Percentiles rank a stretch among this genome's conserved stretches.
phyloP scores from a whole-genome alignment of 2,797 vertebrate genomes.

The Alosa sapidissima region DNA sequence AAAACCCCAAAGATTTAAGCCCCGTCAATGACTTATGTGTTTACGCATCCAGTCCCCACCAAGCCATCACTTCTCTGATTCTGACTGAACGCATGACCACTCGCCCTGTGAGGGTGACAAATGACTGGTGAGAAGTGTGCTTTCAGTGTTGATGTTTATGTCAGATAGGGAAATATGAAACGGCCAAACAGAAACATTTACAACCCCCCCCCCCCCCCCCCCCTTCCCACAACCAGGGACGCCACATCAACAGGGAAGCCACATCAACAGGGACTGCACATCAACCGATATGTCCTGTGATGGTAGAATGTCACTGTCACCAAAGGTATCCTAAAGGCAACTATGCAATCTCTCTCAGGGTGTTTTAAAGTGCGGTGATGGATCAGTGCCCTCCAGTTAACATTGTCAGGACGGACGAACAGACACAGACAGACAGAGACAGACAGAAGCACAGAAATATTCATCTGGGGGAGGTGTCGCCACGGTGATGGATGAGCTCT shows the following conservation, averaged over 20 bases:
- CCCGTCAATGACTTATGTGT: background rate
- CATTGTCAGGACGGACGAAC: background rate
- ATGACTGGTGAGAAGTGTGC: background rate
- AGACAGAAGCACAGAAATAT: slow-evolving; percentile 35
- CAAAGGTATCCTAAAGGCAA: no score
- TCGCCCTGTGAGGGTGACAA: background rate
- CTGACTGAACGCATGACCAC: background rate
- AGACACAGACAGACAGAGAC: background rate
- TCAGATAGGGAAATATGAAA: background rate
- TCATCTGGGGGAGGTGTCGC: slow-evolving; percentile 34
- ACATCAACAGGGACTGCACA: background rate
- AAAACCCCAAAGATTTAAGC: background rate
- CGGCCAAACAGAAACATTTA: background rate
- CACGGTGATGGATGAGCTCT: slow-evolving; percentile 43
- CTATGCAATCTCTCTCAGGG: no score
- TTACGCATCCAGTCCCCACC: background rate
- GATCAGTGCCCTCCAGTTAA: background rate
- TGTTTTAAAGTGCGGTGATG: background rate
- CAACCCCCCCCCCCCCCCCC: no score
- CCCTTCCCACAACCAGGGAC: background rate
- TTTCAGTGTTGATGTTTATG: background rate
- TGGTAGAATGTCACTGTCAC: no score
- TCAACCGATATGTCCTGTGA: background rate
- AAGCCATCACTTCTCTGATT: background rate
- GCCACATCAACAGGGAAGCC: background rate